Evolutionary conservation across 2,113 vertebrate genomes (phyloP).

Genomic region (Galemys pyrenaicus): DNA sequence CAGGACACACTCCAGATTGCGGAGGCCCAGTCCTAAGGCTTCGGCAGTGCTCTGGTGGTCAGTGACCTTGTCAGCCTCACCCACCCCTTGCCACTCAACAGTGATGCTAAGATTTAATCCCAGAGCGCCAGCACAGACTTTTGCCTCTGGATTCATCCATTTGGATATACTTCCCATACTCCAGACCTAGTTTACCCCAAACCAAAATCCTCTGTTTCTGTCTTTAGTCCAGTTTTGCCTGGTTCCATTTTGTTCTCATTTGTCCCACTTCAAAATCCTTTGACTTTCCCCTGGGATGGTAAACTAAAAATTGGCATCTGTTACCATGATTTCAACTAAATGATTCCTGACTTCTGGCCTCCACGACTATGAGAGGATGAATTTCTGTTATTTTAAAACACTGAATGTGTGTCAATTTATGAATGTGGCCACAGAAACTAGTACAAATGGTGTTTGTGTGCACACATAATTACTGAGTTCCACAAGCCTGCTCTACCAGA

Average conservation of each 20-base stretch:
- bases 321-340: not conserved
- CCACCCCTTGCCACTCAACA: not conserved
- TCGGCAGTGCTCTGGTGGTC: not conserved
- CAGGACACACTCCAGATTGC: not conserved
- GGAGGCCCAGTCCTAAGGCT: accelerated
- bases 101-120: not conserved
- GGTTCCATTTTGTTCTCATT: not conserved
- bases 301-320: not conserved
- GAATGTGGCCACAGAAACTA: not conserved
- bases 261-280: not conserved
- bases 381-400: not conserved
- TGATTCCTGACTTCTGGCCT: not conserved
- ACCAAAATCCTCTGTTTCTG: not conserved
- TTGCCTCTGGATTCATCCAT: not conserved
- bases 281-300: not conserved
- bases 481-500: not conserved
- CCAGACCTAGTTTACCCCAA: not conserved
- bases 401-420: not conserved
- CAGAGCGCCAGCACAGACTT: not conserved
- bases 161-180: not conserved
- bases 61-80: not conserved
- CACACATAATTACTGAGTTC: not conserved
- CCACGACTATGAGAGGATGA: not conserved
- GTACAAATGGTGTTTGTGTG: not conserved
- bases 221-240: not conserved